These are phyloP conservation scores for Steinernema hermaphroditum DNA, from an alignment of 2,888 invertebrate species.

Conservation along the genomic window DNA sequence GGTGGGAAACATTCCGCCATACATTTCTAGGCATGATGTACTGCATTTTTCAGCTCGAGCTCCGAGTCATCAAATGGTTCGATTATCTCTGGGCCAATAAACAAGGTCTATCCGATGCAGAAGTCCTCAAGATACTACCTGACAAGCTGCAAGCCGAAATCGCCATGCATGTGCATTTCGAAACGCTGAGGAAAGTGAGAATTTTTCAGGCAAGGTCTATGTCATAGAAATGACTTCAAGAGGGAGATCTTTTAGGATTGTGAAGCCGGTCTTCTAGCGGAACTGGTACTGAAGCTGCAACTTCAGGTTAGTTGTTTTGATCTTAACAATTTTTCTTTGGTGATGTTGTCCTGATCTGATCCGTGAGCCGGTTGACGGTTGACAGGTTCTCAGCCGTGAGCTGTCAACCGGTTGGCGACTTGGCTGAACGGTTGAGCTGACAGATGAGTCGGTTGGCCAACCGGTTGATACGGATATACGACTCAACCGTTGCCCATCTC, in stretches of 20 bases:
- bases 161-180: conserved; percentile 91
- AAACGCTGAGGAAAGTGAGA: conserved; percentile 82
- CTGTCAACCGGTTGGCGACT: too few relatives aligned
- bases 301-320: conserved; percentile 72
- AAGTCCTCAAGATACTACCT: conserved; percentile 76
- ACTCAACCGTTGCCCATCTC: too few relatives aligned
- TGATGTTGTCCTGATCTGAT: too few relatives aligned
- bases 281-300: conserved; percentile 85
- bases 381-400: too few relatives aligned
- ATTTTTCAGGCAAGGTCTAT: conserved; percentile 73
- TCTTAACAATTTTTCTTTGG: too few relatives aligned
- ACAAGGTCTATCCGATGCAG: conserved; percentile 81
- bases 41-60: conserved; percentile 73
- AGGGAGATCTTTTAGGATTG: conserved; percentile 77
- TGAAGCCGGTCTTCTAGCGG: conserved; percentile 89
- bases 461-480: too few relatives aligned
- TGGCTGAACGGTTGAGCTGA: too few relatives aligned
- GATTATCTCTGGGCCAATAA: conserved; percentile 88
- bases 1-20: conserved; percentile 40
- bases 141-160: conserved; percentile 94
- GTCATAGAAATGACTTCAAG: conserved; percentile 5
- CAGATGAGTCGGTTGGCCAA: too few relatives aligned
- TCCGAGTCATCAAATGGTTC: conserved; percentile 86
- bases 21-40: conserved; percentile 21
- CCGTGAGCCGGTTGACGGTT: too few relatives aligned